phyloP scores from a whole-genome alignment of 2,113 vertebrate species.

The Plecotus auritus region DNA sequence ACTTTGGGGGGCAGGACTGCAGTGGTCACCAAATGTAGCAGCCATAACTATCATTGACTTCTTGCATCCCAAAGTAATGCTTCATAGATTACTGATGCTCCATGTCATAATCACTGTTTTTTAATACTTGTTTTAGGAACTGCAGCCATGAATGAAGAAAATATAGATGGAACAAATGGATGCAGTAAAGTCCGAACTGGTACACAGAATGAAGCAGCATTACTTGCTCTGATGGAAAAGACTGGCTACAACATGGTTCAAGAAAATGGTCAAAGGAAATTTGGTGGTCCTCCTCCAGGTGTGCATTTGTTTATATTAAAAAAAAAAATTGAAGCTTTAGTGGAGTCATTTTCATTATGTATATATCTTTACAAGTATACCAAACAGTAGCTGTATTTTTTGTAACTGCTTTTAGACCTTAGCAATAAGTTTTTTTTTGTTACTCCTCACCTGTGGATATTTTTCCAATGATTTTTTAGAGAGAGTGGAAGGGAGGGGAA shows the following conservation, averaged over 20 bases:
- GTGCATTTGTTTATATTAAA: conserved; percentile 24
- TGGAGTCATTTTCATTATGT: not conserved
- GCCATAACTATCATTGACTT: not conserved
- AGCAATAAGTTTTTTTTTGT: not conserved
- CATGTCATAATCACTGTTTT: not conserved
- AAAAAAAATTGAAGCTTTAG: not conserved
- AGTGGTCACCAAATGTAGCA: not conserved
- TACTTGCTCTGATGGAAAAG: conserved; percentile 90
- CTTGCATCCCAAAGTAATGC: not conserved
- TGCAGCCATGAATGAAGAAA: conserved; percentile 80
- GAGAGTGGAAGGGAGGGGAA: no score
- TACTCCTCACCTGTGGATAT: no score
- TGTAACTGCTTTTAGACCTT: not conserved
- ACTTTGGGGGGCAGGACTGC: not conserved
- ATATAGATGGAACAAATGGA: conserved; percentile 61
- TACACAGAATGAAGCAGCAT: conserved; percentile 84
- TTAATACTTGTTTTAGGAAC: conserved; percentile 68
- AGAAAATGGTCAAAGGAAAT: conserved; percentile 97
- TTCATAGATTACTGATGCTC: not conserved
- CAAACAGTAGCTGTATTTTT: not conserved
- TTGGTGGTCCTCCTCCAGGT: conserved; percentile 97
- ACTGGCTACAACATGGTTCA: conserved; percentile 94
- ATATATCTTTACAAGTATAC: not conserved
- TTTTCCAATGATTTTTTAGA: no score
- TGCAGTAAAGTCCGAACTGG: conserved; percentile 75